Evolutionary conservation across 2,888 invertebrate species (phyloP).

Genomic region (Cepaea hortensis): DNA sequence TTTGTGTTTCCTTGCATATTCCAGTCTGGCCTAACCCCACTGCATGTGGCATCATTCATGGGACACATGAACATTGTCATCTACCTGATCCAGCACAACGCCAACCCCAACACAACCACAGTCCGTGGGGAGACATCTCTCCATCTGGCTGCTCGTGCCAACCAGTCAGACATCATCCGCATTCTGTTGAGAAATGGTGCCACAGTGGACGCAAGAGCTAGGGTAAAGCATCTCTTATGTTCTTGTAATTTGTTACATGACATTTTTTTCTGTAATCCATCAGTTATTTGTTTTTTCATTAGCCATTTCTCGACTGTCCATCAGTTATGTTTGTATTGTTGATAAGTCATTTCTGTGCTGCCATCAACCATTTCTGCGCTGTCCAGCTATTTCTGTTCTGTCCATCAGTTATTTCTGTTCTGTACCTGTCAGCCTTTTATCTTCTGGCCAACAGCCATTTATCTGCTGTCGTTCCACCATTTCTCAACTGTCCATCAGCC

Average conservation of each 20-base stretch:
- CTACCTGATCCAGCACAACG: conserved; percentile 97
- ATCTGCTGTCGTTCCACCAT: too few relatives aligned
- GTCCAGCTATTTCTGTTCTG: too few relatives aligned
- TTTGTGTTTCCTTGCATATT: conserved; percentile 46
- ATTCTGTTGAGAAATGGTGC: conserved; percentile 98
- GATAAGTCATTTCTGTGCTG: too few relatives aligned
- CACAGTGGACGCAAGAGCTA: conserved; percentile 94
- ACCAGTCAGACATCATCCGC: conserved; percentile 99
- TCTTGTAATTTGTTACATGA: not conserved
- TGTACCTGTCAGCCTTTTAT: too few relatives aligned
- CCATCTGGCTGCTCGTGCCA: conserved; percentile 97
- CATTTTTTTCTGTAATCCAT: not conserved
- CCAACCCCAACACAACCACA: conserved; percentile 97
- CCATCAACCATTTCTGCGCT: too few relatives aligned
- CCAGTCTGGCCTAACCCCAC: conserved; percentile 92
- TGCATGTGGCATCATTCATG: conserved; percentile 99
- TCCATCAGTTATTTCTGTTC: too few relatives aligned
- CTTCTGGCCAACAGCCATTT: too few relatives aligned
- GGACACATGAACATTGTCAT: conserved; percentile 99
- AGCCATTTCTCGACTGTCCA: too few relatives aligned
- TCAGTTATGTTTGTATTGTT: too few relatives aligned
- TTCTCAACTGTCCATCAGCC: too few relatives aligned
- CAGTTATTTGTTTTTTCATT: too few relatives aligned
- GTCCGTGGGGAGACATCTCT: conserved; percentile 99
- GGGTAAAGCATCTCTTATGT: conserved; percentile 78